Percentiles rank a stretch among this genome's conserved stretches.
phyloP scores from a whole-genome alignment of 2,888 invertebrate genomes.

The Idaea straminata region DNA sequence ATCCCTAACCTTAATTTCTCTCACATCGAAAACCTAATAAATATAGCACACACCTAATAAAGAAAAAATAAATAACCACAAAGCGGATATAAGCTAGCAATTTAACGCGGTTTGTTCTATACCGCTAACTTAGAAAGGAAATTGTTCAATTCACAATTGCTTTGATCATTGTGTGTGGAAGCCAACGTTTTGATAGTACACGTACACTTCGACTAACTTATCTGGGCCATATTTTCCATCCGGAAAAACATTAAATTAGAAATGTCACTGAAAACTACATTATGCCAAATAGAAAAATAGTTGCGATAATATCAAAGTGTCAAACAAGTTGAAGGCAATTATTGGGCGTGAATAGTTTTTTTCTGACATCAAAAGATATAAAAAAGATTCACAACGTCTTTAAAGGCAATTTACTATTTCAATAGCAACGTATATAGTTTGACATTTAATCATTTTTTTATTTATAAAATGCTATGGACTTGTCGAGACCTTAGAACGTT shows the following conservation, averaged over 20 bases:
- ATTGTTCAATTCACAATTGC: constrained; percentile 29
- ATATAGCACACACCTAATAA: background rate
- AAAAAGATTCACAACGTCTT: too few relatives aligned
- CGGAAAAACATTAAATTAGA: background rate
- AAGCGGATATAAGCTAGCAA: constrained; percentile 25
- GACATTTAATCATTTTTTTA: too few relatives aligned
- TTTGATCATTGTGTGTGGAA: constrained; percentile 23
- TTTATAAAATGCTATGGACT: too few relatives aligned
- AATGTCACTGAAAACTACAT: background rate
- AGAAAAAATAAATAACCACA: constrained; percentile 5
- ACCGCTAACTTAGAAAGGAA: constrained; percentile 26
- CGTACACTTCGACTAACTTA: background rate
- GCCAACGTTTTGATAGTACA: constrained; percentile 1
- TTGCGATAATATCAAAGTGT: too few relatives aligned
- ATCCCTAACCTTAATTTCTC: too few relatives aligned
- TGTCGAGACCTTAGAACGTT: too few relatives aligned
- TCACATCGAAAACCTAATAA: background rate
- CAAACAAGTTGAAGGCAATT: too few relatives aligned
- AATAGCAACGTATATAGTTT: too few relatives aligned
- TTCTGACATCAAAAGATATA: too few relatives aligned
- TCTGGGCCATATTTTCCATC: background rate
- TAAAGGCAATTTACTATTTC: too few relatives aligned
- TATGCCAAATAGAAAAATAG: background rate
- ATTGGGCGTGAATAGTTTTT: too few relatives aligned
- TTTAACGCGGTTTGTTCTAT: constrained; percentile 21